These are phyloP conservation scores for Cetonia aurata DNA, from an alignment of 2,888 invertebrate genomes.

Conservation along the genomic window DNA sequence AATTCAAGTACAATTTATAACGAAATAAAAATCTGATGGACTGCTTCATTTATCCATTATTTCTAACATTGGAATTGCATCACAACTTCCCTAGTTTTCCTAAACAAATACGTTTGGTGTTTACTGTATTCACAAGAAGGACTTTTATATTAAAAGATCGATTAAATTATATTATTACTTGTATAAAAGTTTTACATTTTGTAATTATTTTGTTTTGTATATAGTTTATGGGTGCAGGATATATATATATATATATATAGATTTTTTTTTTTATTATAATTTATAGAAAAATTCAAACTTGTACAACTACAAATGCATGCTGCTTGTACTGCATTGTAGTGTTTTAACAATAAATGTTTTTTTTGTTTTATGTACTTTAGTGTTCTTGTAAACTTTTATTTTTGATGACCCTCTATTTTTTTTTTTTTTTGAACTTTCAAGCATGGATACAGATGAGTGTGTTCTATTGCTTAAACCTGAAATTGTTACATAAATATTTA, in stretches of 20 bases:
- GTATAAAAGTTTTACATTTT: conserved; percentile 20
- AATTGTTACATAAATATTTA: neutral
- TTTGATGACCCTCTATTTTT: conserved; percentile 36
- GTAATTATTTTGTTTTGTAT: conserved; percentile 16
- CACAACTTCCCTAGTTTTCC: too few relatives aligned
- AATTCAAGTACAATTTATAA: too few relatives aligned
- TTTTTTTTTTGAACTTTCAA: conserved; percentile 31
- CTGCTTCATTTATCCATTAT: too few relatives aligned
- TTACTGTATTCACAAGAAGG: too few relatives aligned
- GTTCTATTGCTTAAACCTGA: conserved; percentile 47
- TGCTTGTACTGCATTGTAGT: conserved; percentile 52
- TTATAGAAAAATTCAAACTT: conserved; percentile 13
- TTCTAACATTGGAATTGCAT: too few relatives aligned
- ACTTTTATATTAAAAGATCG: conserved; percentile 28
- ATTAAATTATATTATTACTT: conserved; percentile 1
- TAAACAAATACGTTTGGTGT: too few relatives aligned
- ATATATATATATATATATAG: neutral
- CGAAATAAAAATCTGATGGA: too few relatives aligned
- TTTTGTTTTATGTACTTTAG: conserved; percentile 47
- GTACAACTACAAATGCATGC: conserved; percentile 48
- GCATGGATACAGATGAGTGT: conserved; percentile 49
- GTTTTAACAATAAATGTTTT: conserved; percentile 70
- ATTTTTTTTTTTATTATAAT: conserved; percentile 11
- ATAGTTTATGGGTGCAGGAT: conserved; percentile 35
- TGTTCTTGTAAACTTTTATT: conserved; percentile 45